phyloP scores from a whole-genome alignment of 92 coral and sea anemone genomes.

The Palythoa caribaeorum region DNA sequence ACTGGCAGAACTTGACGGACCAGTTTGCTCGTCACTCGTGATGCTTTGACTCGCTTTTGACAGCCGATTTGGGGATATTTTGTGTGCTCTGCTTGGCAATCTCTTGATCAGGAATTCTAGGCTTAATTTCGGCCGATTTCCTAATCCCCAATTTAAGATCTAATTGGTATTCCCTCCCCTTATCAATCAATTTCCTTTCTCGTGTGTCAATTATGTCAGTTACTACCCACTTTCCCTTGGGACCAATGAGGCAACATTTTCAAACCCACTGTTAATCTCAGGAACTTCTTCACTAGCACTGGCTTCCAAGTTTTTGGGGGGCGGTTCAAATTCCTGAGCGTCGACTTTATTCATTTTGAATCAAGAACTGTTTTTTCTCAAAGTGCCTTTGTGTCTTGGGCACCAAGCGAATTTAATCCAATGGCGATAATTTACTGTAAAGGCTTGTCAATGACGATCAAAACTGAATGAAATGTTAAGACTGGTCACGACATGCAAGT shows the following conservation, averaged over 20 bases:
- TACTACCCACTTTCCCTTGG: conserved; percentile 29
- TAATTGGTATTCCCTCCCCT: conserved; percentile 26
- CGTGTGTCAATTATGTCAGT: conserved; percentile 25
- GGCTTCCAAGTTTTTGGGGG: neutral
- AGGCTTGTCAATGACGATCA: neutral
- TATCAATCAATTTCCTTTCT: conserved; percentile 21
- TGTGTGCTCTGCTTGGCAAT: conserved; percentile 23
- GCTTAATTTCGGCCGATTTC: conserved; percentile 27
- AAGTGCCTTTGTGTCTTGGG: conserved; percentile 18
- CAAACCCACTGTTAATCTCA: conserved; percentile 22
- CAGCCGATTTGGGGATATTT: conserved; percentile 4
- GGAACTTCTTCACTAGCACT: neutral
- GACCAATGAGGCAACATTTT: conserved; percentile 19
- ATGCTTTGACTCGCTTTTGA: conserved; percentile 18
- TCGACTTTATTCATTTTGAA: conserved; percentile 21
- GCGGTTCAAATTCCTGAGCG: conserved; percentile 20
- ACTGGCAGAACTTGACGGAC: neutral
- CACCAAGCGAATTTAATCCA: conserved; percentile 23
- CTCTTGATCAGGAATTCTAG: conserved; percentile 13
- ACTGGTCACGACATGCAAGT: no score
- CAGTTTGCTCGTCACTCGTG: neutral
- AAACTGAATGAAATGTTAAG: no score
- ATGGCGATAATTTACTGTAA: conserved; percentile 20
- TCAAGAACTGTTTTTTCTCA: conserved; percentile 19
- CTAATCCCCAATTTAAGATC: conserved; percentile 21